A percentile compares a stretch with the other conserved stretches of the same genome.
These are phyloP conservation scores for Tinamus guttatus DNA, from an alignment of 2,113 vertebrate species.

Conservation along the genomic window DNA sequence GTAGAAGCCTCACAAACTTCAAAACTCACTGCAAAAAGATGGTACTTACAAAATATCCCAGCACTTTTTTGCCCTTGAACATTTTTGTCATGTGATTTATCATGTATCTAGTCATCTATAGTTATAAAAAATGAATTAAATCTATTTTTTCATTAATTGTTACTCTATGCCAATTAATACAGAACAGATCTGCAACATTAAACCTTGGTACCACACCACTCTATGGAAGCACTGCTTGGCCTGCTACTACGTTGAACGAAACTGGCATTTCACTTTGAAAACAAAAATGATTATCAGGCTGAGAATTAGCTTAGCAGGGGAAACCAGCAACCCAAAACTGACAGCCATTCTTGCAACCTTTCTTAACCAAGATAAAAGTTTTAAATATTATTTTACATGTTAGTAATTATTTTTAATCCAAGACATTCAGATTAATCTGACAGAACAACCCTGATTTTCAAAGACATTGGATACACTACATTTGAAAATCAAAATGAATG, in stretches of 20 bases:
- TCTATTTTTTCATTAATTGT: accelerated
- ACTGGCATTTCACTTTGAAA: neutral
- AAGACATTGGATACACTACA: neutral
- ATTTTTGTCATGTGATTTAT: neutral
- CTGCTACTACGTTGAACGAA: neutral
- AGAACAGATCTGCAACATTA: neutral
- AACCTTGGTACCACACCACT: neutral
- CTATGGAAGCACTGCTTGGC: neutral
- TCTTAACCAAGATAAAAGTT: neutral
- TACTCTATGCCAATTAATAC: neutral
- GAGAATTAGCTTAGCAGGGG: neutral
- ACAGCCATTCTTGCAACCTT: neutral
- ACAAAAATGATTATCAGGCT: neutral
- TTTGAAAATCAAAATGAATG: neutral
- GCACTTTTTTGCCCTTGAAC: neutral
- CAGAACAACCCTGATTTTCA: neutral
- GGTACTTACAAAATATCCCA: neutral
- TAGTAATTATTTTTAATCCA: neutral
- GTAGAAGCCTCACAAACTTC: neutral
- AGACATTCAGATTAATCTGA: neutral
- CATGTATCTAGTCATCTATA: neutral
- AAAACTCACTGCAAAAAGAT: neutral
- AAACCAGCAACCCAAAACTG: neutral
- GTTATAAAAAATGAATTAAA: neutral
- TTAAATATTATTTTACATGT: neutral